Percentiles rank a stretch among this genome's conserved stretches.
These are phyloP conservation scores for Polyodon spathula DNA, from an alignment of 2,113 vertebrate species.

Conservation along the genomic window DNA sequence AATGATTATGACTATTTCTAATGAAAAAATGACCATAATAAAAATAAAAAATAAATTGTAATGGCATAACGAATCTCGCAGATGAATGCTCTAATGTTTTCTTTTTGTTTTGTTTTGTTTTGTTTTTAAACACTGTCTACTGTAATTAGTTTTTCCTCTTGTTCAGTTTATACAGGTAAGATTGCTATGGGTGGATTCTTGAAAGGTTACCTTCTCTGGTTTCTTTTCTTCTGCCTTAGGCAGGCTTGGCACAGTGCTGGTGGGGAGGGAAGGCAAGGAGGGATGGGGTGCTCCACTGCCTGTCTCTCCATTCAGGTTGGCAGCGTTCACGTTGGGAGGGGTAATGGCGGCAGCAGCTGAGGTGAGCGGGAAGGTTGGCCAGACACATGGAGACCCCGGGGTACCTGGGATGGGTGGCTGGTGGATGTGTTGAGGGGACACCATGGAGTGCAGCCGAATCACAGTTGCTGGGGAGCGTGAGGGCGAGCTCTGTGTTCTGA, in stretches of 20 bases:
- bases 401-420: slow-evolving; percentile 38
- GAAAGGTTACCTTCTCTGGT: slow-evolving; percentile 90
- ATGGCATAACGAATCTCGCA: too few relatives aligned
- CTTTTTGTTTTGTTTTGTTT: too few relatives aligned
- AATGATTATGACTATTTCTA: too few relatives aligned
- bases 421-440: slow-evolving; percentile 66
- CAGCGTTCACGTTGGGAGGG: slow-evolving; percentile 76
- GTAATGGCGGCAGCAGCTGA: slow-evolving; percentile 71
- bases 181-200: too few relatives aligned
- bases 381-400: slow-evolving; percentile 50
- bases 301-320: slow-evolving; percentile 66
- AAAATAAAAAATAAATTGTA: too few relatives aligned
- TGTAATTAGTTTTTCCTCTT: too few relatives aligned
- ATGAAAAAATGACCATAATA: too few relatives aligned
- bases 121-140: too few relatives aligned
- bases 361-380: slow-evolving; percentile 69
- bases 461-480: slow-evolving; percentile 67
- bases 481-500: slow-evolving; percentile 77
- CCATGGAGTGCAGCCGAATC: slow-evolving; percentile 63
- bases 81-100: too few relatives aligned
- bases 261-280: slow-evolving; percentile 46
- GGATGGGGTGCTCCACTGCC: slow-evolving; percentile 37
- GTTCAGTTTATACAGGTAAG: too few relatives aligned
- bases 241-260: slow-evolving; percentile 32
- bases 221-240: slow-evolving; percentile 70